Base-by-base conservation (phyloP, 1,140 invertebrate genomes). In the Drosophila auraria region DNA sequence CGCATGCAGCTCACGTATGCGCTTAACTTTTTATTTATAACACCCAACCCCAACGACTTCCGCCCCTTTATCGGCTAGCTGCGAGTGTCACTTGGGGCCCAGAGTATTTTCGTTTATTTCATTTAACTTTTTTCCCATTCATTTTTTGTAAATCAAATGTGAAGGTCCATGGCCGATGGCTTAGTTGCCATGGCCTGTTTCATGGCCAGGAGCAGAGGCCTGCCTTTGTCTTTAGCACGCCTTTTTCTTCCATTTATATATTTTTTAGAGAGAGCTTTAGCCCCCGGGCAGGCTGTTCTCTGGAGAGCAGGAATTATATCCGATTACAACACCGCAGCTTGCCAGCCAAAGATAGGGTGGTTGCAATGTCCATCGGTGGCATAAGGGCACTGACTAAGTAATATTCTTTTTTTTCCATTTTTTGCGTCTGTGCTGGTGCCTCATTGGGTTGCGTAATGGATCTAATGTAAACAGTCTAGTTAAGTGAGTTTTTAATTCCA, bases 21-120 rank as follows among this genome's bases (percentile, higher is more conserved):
- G 86, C 66, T 90, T 90, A 90, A 89, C 90, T 89, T 89, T 87
- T 89, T 89, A 86, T 90, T 89, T 86, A 80, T 84, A 69, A 66
- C 84, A 45, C 83, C 57, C 40, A 71, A 61, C 45, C 72, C 65
- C 62, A 36, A 20, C 36, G 53, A 27, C 50, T 63, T 64, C n/a
- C 42, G 33, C 36, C 36, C 33, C 40, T 38, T 54, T 50, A 63
- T 61, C 65, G 25, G 38, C 25, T 50, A 33, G n/a, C 40, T 83
- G 83, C 76, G 63, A 63, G 71, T 87, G 83, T 74, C 83, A 87
- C 83, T 87, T 66, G 83, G 76, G 66, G 51, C 61, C 11, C 8
- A 44, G 51, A 44, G 30, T 27, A 45, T 42, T 25, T 60, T 47
- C 36, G 27, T 30, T 78, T 56, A 12, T 40, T 56, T 23, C 36